phyloP scores from a whole-genome alignment of 2,797 vertebrate species.

The Sphenopsis melanotis region DNA sequence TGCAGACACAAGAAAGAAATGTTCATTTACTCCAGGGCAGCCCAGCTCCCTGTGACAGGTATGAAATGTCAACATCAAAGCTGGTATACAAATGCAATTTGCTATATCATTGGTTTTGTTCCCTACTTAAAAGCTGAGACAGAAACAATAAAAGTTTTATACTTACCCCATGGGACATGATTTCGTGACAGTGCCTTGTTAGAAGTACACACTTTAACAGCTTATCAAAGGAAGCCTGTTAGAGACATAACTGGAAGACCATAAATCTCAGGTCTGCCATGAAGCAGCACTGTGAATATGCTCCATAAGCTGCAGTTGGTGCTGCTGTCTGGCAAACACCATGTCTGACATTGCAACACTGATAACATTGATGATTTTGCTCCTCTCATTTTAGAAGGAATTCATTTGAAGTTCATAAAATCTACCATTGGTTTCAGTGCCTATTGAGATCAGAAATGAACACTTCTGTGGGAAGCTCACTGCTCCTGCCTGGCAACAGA shows the following conservation, averaged over 20 bases:
- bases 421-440: not conserved
- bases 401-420: not conserved
- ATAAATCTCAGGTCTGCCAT: not conserved
- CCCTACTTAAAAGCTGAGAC: not conserved
- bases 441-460: not conserved
- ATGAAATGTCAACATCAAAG: not conserved
- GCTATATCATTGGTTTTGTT: not conserved
- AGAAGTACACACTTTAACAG: not conserved
- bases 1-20: not conserved
- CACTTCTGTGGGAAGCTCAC: not conserved
- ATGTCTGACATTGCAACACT: not conserved
- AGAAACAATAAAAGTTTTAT: not conserved
- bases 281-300: not conserved
- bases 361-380: not conserved
- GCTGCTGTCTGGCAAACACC: not conserved
- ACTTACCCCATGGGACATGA: not conserved
- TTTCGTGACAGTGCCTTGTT: not conserved
- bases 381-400: not conserved
- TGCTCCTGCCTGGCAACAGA: not conserved
- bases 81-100: not conserved
- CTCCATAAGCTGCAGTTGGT: not conserved
- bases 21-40: not conserved
- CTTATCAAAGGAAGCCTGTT: not conserved
- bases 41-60: not conserved
- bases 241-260: not conserved